Conservation (phyloP, 1,140 invertebrate genomes). For the Mamestra configurata region DNA sequence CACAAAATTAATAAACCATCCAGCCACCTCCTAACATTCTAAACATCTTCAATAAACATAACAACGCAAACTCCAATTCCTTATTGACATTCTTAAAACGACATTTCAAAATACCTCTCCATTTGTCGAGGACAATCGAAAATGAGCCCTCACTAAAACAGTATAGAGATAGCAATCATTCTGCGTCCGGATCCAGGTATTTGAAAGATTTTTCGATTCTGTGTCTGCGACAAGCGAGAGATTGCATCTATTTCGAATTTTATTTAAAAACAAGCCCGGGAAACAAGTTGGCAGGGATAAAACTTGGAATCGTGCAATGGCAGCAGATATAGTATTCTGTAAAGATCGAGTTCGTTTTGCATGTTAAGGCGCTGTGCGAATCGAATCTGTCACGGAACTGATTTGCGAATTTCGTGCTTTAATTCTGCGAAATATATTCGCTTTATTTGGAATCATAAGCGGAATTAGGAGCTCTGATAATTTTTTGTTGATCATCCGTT, state of each 20-base stretch:
- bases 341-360: slow-evolving; percentile 46
- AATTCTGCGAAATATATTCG: slow-evolving; percentile 21
- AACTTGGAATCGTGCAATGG: slow-evolving; percentile 42
- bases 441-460: background rate
- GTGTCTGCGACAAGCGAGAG: slow-evolving; percentile 38
- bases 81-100: slow-evolving; percentile 52
- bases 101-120: slow-evolving; percentile 45
- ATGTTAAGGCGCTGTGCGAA: slow-evolving; percentile 35
- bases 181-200: slow-evolving; percentile 27
- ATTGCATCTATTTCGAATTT: slow-evolving; percentile 52
- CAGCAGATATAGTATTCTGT: slow-evolving; percentile 41
- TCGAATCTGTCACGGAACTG: slow-evolving; percentile 33
- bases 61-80: slow-evolving; percentile 40
- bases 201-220: slow-evolving; percentile 48
- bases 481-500: too few species aligned
- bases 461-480: background rate
- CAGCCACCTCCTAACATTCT: slow-evolving; percentile 10
- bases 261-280: slow-evolving; percentile 49
- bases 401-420: slow-evolving; percentile 30
- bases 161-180: slow-evolving; percentile 40
- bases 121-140: slow-evolving; percentile 33
- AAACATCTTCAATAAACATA: slow-evolving; percentile 49
- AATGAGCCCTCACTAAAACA: slow-evolving; percentile 39
- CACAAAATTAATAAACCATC: slow-evolving; percentile 22
- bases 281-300: slow-evolving; percentile 49